These are phyloP conservation scores for Dipodomys spectabilis DNA, from an alignment of 2,113 vertebrate genomes.

Conservation along the genomic window DNA sequence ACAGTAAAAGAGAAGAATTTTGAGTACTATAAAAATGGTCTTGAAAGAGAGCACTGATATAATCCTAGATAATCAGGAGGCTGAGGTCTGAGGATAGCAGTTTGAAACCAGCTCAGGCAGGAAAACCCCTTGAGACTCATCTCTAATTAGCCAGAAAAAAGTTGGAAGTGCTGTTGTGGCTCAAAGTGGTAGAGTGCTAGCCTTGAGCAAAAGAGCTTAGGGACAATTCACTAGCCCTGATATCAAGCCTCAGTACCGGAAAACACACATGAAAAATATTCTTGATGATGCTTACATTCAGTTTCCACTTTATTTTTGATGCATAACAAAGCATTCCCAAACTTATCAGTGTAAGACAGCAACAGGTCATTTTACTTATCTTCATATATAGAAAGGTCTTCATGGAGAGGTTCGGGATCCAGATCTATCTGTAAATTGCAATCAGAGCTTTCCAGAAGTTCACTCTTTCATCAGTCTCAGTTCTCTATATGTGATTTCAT, in stretches of 20 bases:
- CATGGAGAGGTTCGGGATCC: neutral
- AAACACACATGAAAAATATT: neutral
- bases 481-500: neutral
- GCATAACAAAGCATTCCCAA: neutral
- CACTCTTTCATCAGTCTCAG: neutral
- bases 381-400: neutral
- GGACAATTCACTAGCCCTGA: no score
- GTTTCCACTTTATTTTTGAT: neutral
- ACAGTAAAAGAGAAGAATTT: neutral
- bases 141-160: no score
- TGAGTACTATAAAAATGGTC: neutral
- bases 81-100: no score
- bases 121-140: no score
- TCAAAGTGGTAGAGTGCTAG: no score
- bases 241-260: no score
- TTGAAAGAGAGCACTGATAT: no score
- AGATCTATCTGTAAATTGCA: neutral
- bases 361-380: slow-evolving; percentile 8
- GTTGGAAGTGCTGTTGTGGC: no score
- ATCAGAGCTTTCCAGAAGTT: neutral
- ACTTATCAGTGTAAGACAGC: neutral
- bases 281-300: neutral
- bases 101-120: no score
- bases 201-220: no score
- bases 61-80: no score